Evolutionary conservation across 1,140 invertebrate species (phyloP).

Genomic region (Triops longicaudatus): DNA sequence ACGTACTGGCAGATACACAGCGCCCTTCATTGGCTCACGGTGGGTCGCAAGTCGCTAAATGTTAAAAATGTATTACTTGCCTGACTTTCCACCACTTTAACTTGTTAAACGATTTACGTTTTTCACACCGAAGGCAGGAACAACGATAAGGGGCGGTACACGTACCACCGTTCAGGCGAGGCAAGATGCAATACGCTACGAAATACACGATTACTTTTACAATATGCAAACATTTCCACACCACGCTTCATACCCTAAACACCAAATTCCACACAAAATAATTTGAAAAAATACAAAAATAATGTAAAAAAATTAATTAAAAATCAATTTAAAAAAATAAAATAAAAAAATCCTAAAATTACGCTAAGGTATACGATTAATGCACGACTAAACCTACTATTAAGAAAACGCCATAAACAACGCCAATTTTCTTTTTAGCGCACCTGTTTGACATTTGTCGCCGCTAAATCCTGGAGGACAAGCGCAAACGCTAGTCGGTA

Average conservation of each 20-base stretch:
- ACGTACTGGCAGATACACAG: constrained; percentile 34
- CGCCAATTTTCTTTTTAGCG: background rate
- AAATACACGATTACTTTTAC: constrained; percentile 19
- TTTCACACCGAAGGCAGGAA: constrained; percentile 35
- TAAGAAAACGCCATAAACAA: background rate
- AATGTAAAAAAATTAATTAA: too few relatives aligned
- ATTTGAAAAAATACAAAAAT: too few relatives aligned
- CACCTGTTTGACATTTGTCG: constrained; percentile 31
- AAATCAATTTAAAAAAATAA: too few relatives aligned
- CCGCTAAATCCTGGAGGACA: constrained; percentile 26
- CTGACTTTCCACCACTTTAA: background rate
- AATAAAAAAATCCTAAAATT: too few relatives aligned
- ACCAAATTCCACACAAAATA: background rate
- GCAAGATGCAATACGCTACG: constrained; percentile 36
- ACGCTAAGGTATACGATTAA: background rate
- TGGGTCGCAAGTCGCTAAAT: constrained; percentile 32
- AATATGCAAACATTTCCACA: background rate
- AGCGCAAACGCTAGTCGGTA: constrained; percentile 12
- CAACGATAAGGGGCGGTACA: constrained; percentile 40
- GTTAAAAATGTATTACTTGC: background rate
- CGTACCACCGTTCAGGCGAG: constrained; percentile 40
- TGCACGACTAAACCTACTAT: background rate
- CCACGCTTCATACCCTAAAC: background rate
- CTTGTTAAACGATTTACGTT: constrained; percentile 31
- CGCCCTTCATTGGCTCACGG: constrained; percentile 32